phyloP scores from a whole-genome alignment of 2,888 invertebrate genomes.

The Actias luna region DNA sequence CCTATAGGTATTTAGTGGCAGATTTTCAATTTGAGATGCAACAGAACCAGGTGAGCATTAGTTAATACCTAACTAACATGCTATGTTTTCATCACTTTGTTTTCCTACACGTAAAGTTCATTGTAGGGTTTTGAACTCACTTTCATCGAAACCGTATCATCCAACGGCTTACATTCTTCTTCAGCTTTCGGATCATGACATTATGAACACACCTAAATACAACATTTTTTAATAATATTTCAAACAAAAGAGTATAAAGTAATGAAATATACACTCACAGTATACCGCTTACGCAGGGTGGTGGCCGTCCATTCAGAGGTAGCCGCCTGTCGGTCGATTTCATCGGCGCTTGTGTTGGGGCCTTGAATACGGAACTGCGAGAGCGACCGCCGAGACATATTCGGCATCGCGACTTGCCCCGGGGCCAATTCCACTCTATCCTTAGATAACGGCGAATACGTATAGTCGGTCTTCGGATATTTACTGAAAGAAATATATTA shows the following conservation, averaged over 20 bases:
- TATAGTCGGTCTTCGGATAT: conserved; percentile 95
- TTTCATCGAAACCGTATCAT: no score
- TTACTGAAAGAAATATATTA: conserved; percentile 79
- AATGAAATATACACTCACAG: conserved; percentile 48
- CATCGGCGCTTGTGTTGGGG: conserved; percentile 60
- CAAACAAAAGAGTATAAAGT: background rate
- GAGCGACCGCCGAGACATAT: conserved; percentile 91
- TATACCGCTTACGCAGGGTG: conserved; percentile 52
- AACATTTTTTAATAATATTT: background rate
- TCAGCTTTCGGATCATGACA: no score
- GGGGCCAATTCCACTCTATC: conserved; percentile 90
- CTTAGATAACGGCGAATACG: conserved; percentile 91
- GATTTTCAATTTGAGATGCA: no score
- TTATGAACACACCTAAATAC: background rate
- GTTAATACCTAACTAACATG: no score
- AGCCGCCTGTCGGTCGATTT: conserved; percentile 52
- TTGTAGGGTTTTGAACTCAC: no score
- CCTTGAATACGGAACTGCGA: conserved; percentile 79
- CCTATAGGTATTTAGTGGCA: no score
- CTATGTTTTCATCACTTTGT: no score
- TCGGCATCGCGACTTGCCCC: conserved; percentile 91
- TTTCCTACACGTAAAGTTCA: no score
- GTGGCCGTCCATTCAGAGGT: conserved; percentile 48
- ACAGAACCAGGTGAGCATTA: no score
- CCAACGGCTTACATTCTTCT: no score